These are phyloP conservation scores for Esox masquinongy DNA, from an alignment of 2,797 vertebrate species.

Conservation along the genomic window DNA sequence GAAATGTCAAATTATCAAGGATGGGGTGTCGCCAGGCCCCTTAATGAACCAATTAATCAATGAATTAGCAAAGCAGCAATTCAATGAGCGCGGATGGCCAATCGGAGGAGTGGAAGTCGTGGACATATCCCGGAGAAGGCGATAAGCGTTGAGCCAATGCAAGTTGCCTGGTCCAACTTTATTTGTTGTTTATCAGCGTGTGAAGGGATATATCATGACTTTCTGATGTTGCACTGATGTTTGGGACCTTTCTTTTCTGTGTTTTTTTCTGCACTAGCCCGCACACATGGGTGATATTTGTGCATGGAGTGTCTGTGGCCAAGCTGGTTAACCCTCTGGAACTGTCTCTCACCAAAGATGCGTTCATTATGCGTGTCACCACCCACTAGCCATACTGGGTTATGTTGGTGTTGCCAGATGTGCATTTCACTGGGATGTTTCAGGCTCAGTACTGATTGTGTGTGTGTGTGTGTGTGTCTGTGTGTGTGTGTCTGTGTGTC, in stretches of 20 bases:
- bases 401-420: not conserved
- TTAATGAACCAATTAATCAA: conserved; percentile 80
- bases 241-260: not conserved
- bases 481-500: not conserved
- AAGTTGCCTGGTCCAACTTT: conserved; percentile 48
- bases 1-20: conserved; percentile 74
- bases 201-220: conserved; percentile 47
- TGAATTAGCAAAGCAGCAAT: conserved; percentile 77
- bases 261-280: not conserved
- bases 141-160: conserved; percentile 65
- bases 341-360: not conserved
- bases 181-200: conserved; percentile 51
- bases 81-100: conserved; percentile 71
- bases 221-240: conserved; percentile 27
- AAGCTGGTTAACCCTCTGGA: not conserved
- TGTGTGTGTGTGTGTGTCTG: not conserved
- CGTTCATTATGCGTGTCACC: not conserved
- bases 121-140: conserved; percentile 71
- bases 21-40: conserved; percentile 78
- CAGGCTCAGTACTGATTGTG: not conserved
- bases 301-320: not conserved
- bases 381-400: not conserved
- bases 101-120: conserved; percentile 66
- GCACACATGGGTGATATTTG: not conserved
- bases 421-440: not conserved